Evolutionary conservation across 37 sponge, comb jelly and placozoan species (phyloP).

Genomic region (Diacarnus erythraeanus): DNA sequence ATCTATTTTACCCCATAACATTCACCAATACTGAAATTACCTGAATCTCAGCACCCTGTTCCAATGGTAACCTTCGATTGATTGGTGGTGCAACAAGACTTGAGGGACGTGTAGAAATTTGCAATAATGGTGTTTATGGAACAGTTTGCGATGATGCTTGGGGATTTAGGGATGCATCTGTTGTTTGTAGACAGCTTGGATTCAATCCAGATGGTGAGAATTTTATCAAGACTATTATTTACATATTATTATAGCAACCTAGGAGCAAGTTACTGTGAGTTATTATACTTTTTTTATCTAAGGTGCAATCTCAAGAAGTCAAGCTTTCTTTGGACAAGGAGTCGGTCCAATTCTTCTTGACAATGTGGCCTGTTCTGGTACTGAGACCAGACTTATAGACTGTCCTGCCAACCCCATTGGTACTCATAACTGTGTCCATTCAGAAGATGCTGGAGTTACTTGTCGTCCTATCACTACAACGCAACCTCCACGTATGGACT

Average conservation of each 20-base stretch:
- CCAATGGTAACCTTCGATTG: background rate
- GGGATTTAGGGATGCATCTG: slow-evolving; percentile 4
- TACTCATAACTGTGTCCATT: slow-evolving; percentile 34
- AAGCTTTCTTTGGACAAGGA: slow-evolving; percentile 32
- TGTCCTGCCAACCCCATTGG: slow-evolving; percentile 35
- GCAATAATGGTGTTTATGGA: slow-evolving; percentile 11
- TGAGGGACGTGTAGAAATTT: slow-evolving; percentile 37
- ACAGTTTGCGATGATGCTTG: slow-evolving; percentile 48
- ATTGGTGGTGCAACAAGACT: background rate
- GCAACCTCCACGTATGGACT: background rate
- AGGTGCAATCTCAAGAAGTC: background rate
- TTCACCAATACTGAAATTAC: no score
- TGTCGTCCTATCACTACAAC: background rate
- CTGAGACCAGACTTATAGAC: slow-evolving; percentile 34
- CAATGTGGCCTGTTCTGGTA: slow-evolving; percentile 36
- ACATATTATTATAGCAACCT: background rate
- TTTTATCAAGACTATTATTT: background rate
- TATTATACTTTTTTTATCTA: background rate
- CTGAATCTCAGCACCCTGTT: background rate
- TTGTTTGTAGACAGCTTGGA: slow-evolving; percentile 47
- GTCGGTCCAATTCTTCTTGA: slow-evolving; percentile 29
- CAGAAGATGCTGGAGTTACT: slow-evolving; percentile 43
- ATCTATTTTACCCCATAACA: no score
- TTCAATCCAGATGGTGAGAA: background rate
- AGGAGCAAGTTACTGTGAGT: background rate